Evolutionary conservation across 2,888 invertebrate species (phyloP).

Genomic region (Mythimna pallens): DNA sequence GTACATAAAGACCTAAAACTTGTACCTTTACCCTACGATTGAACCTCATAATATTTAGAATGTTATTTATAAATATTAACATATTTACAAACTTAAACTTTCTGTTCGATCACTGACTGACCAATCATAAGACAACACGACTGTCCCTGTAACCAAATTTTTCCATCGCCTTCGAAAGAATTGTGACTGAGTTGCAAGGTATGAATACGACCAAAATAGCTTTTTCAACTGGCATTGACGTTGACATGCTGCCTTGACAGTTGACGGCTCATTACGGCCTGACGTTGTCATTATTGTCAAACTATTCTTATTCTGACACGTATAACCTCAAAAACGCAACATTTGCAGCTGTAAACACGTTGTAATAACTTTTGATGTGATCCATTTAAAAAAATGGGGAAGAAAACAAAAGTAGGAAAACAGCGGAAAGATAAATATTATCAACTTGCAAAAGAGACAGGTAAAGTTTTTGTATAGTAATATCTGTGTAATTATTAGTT

Average conservation of each 20-base stretch:
- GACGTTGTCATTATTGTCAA: not conserved
- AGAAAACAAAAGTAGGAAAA: conserved; percentile 99
- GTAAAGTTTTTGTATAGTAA: conserved; percentile 85
- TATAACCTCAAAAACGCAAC: conserved; percentile 43
- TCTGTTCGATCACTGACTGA: not conserved
- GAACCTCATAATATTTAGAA: too few relatives aligned
- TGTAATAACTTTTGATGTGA: conserved; percentile 36
- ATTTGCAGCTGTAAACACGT: conserved; percentile 38
- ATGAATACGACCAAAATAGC: not conserved
- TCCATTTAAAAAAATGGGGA: conserved; percentile 94
- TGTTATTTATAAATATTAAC: too few relatives aligned
- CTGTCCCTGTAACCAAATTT: not conserved
- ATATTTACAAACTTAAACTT: too few relatives aligned
- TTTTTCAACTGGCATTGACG: too few relatives aligned
- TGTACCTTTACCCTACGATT: too few relatives aligned
- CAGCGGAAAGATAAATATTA: conserved; percentile 99
- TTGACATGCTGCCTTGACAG: too few relatives aligned
- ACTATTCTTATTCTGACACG: not conserved
- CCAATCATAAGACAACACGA: conserved; percentile 15
- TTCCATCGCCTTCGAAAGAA: not conserved
- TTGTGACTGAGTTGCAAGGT: conserved; percentile 1
- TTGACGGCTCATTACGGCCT: too few relatives aligned
- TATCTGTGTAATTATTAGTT: not conserved
- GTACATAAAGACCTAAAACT: too few relatives aligned
- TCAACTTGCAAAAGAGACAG: conserved; percentile 99